Evolutionary conservation across 2,113 vertebrate genomes (phyloP), one percentile per base, ranked within the genome.

Genomic region (Siniperca chuatsi): DNA sequence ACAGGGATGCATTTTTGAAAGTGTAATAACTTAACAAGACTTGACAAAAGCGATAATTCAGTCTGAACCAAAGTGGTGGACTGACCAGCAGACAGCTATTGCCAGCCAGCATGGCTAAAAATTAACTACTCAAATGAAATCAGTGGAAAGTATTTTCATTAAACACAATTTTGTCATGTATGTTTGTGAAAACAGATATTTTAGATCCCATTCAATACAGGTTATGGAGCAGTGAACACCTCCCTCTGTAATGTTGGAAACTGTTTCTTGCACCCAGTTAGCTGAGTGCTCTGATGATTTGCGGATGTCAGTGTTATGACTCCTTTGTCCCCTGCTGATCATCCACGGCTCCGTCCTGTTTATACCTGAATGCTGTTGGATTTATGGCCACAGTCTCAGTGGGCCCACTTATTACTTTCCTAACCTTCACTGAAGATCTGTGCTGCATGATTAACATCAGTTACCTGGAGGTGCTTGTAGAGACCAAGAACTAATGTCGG

Each of bases 341-440:
- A 10, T 46, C 83, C 3, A 84, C 97, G 68, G 96, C 95, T 96
- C 93, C 0, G 64, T 98, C 97, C 79, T 97, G 97, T 92, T 95
- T 97, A 65, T 97, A 97, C 94, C 97, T 95, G 78, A 96, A 96
- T 72, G 89, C 96, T 11, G 92, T 96, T 1, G 96, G 97, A 81
- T 98, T 96, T 60, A 58, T 96, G 6, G 93, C 84, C 16, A 94
- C 96, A 29, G 57, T 94, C 40, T 61, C 87, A 40, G 44, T 79
- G 3, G 97, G 95, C 4, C 18, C 96, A 4, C 8, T 97, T 78
- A 96, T 99, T 81, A 97, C 96, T 90, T 93, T 95, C 65, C 0
- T 95, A 77, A 97, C 96, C 95, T 97, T 96, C 96, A 55, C 62
- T 42, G 95, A 94, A 82, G 82, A 91, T 85, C 80, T 78, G 42